A percentile compares a stretch with the other conserved stretches of the same genome.
phyloP scores from a whole-genome alignment of 2,888 invertebrate species.

The Aricia artaxerxes region DNA sequence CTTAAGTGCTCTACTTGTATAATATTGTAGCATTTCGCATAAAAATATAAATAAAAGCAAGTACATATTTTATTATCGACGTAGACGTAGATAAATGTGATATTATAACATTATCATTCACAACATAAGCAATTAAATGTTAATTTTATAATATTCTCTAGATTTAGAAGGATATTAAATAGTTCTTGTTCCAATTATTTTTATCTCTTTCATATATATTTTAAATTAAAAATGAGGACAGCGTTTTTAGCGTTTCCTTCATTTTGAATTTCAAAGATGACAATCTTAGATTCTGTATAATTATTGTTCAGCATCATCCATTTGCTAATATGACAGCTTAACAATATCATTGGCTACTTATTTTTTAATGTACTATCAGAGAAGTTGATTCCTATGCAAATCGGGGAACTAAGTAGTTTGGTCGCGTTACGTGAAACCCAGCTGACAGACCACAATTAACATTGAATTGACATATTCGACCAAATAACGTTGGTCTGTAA shows the following conservation, averaged over 20 bases:
- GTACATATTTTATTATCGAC: background rate
- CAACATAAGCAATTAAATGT: background rate
- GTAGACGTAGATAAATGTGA: background rate
- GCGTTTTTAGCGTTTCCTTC: too few species aligned
- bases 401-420: too few species aligned
- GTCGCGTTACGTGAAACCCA: too few species aligned
- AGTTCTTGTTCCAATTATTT: background rate
- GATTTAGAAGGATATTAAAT: background rate
- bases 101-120: background rate
- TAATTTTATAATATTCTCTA: background rate
- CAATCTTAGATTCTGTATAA: too few species aligned
- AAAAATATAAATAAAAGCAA: background rate
- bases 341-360: too few species aligned
- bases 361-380: background rate
- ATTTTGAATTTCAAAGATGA: background rate
- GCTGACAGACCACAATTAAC: too few species aligned
- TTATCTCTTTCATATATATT: background rate
- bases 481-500: too few species aligned
- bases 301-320: too few species aligned
- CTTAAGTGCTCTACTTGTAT: background rate
- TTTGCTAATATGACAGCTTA: too few species aligned
- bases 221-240: background rate
- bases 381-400: too few species aligned
- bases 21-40: background rate
- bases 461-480: too few species aligned